phyloP scores from a whole-genome alignment of 1,140 invertebrate species.

The Drosophila willistoni region DNA sequence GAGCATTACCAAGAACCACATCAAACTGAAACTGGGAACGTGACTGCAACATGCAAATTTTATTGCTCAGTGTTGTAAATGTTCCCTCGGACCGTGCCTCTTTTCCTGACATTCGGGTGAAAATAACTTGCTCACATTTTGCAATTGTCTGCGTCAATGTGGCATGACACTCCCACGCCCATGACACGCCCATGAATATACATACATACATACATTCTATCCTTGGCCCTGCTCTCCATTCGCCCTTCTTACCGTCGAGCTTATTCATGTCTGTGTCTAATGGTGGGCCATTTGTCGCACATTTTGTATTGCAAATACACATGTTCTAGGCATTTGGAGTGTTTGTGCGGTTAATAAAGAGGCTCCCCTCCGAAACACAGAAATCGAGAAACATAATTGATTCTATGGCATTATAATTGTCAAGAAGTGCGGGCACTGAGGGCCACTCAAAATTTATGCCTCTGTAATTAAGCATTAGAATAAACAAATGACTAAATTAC shows the following conservation, averaged over 20 bases:
- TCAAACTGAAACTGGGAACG: constrained; percentile 26
- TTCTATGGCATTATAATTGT: constrained; percentile 13
- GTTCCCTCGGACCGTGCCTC: not conserved
- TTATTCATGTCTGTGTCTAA: constrained; percentile 35
- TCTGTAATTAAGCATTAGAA: constrained; percentile 40
- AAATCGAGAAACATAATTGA: constrained; percentile 42
- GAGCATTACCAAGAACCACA: constrained; percentile 14
- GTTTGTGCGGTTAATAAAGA: constrained; percentile 45
- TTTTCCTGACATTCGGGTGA: not conserved
- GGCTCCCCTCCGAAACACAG: constrained; percentile 1
- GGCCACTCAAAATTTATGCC: constrained; percentile 18
- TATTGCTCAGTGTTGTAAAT: constrained; percentile 23
- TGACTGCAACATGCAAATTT: constrained; percentile 54
- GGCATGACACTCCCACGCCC: constrained; percentile 1
- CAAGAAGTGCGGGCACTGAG: not conserved
- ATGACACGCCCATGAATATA: constrained; percentile 9
- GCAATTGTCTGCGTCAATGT: constrained; percentile 46
- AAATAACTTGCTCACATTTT: constrained; percentile 45
- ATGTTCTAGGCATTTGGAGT: constrained; percentile 28
- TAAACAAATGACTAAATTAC: constrained; percentile 29
- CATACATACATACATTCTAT: no score
- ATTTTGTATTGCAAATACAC: constrained; percentile 44
- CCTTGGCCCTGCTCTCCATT: no score
- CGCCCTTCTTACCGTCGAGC: not conserved
- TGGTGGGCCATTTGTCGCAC: constrained; percentile 48